Conservation (phyloP, 2,113 vertebrate genomes). For the Prunella himalayana region DNA sequence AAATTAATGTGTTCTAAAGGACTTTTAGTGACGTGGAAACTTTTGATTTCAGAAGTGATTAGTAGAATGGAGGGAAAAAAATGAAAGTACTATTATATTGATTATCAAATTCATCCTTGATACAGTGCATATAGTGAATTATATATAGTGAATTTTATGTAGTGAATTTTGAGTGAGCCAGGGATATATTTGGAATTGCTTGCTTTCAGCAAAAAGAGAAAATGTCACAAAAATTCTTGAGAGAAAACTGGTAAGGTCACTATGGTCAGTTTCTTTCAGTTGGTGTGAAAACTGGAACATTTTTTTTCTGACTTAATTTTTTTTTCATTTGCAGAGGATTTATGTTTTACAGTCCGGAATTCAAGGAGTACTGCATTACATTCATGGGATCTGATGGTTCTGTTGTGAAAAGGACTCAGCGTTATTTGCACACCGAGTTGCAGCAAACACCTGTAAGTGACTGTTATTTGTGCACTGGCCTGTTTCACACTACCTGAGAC, state of each 20-base stretch:
- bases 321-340: conserved; percentile 70
- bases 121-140: not conserved
- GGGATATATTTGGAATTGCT: not conserved
- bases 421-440: conserved; percentile 80
- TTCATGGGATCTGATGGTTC: conserved; percentile 89
- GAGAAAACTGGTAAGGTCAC: not conserved
- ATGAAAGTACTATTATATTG: not conserved
- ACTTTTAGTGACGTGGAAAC: not conserved
- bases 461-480: not conserved
- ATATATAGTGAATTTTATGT: not conserved
- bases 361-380: conserved; percentile 82
- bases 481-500: not conserved
- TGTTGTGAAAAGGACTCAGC: conserved; percentile 91
- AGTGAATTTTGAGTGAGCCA: not conserved
- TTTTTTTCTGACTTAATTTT: not conserved
- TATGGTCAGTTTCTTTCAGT: not conserved
- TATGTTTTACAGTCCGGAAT: conserved; percentile 84
- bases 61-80: not conserved
- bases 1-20: not conserved
- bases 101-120: not conserved
- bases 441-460: conserved; percentile 83
- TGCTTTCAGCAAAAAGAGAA: not conserved
- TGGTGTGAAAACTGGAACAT: not conserved
- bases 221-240: not conserved
- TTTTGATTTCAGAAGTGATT: not conserved